Evolutionary conservation across 2,888 invertebrate species (phyloP).

Genomic region (Pollenia angustigena): DNA sequence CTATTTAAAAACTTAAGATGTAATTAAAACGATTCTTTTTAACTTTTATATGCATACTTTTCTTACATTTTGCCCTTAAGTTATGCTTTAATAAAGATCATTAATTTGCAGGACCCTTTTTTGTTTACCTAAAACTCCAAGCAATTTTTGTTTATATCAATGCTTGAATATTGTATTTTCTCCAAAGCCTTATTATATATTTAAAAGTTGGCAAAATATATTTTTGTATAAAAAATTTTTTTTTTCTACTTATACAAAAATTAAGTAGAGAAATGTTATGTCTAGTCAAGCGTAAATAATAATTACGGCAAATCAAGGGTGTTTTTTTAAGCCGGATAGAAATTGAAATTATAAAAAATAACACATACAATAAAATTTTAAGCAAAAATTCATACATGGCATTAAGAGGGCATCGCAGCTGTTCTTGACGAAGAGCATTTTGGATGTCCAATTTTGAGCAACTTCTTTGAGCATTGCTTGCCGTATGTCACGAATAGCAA

Average conservation of each 20-base stretch:
- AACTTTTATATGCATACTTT: not conserved
- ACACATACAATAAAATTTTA: no score
- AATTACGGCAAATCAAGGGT: constrained; percentile 6
- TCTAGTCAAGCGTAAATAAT: constrained; percentile 46
- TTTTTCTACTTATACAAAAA: not conserved
- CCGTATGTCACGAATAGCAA: no score
- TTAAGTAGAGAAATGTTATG: not conserved
- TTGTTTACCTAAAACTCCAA: not conserved
- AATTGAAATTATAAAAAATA: no score
- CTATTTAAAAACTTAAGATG: no score
- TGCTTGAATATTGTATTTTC: not conserved
- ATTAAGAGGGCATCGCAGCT: no score
- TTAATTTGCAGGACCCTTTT: not conserved
- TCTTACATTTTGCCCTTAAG: constrained; percentile 13
- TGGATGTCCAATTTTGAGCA: no score
- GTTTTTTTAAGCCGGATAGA: not conserved
- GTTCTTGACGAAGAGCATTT: no score
- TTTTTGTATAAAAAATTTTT: not conserved
- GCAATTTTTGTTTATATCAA: constrained; percentile 21
- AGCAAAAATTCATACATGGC: no score
- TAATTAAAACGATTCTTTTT: no score
- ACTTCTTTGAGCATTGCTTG: no score
- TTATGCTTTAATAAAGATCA: not conserved
- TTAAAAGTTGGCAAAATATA: not conserved
- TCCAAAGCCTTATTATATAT: not conserved